Evolutionary conservation across 2,888 invertebrate genomes (phyloP), one percentile per base, ranked within the genome.

Genomic region (Thumatha senex): DNA sequence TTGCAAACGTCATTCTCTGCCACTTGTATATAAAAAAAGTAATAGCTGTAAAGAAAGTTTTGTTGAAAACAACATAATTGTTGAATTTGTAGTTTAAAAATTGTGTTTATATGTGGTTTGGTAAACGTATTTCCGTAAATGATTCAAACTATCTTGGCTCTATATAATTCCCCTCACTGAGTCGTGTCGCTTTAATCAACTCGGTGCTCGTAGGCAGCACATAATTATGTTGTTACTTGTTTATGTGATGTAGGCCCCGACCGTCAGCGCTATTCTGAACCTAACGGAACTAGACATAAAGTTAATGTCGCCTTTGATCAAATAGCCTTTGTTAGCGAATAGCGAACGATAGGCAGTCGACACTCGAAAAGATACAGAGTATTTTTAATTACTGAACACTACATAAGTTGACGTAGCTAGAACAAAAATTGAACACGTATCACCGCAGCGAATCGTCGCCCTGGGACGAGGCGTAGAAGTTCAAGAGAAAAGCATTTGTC

Each of bases 141-240:
- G 56, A 45, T 53, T 61, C 48, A 62, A 60, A 60, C 40, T 35
- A 43, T 48, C 15, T 47, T 38, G 48, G 24, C 42, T 34, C 33
- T 34, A 40, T 38, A 14, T n/a, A 41, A 49, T 50, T 51, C 47
- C 41, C 41, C 52, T 51, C 11, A 2, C 3, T 24, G 18, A 24
- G 29, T 9, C 38, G 46, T 39, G 49, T 14, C 40, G 42, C 39
- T 49, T 48, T 11, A 15, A 42, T 55, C n/a, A 11, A 38, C 45
- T 47, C 11, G 34, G 31, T 49, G 36, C 36, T 53, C n/a, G 53
- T 45, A 47, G 44, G 14, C 40, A 40, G n/a, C 55, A 56, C 47
- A 54, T 63, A 43, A 58, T 58, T 48, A 51, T 47, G 43, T 41
- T 48, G 51, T 67, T 61, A 58, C 57, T 58, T 61, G 58, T 54